Conservation (phyloP, 92 coral and sea anemone species). For the Porites divaricata region DNA sequence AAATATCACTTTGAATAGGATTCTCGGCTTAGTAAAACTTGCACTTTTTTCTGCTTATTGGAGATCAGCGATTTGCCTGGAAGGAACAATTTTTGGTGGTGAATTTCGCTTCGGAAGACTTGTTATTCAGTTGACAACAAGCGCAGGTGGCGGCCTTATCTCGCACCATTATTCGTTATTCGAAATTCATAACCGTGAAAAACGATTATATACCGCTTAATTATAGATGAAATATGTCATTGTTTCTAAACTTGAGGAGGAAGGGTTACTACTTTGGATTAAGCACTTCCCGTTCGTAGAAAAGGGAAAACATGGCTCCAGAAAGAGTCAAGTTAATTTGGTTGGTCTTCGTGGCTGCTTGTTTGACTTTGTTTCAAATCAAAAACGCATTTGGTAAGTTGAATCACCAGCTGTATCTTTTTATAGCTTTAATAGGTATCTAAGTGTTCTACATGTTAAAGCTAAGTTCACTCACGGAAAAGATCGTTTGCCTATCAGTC, state of each 20-base stretch:
- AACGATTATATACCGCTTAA: conserved; percentile 41
- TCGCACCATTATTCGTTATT: conserved; percentile 21
- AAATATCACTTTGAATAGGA: too few species aligned
- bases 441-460: neutral
- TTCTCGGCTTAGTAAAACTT: too few species aligned
- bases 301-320: conserved; percentile 30
- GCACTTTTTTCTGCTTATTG: too few species aligned
- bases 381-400: conserved; percentile 13
- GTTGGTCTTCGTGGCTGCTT: conserved; percentile 7
- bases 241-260: conserved; percentile 42
- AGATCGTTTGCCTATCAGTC: neutral
- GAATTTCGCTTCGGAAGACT: conserved; percentile 19
- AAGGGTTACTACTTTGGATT: conserved; percentile 25
- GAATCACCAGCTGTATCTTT: neutral
- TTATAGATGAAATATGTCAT: conserved; percentile 57
- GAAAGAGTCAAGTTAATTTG: conserved; percentile 10
- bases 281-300: conserved; percentile 23
- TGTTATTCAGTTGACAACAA: conserved; percentile 11
- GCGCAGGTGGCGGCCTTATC: conserved; percentile 14
- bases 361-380: neutral
- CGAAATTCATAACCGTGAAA: conserved; percentile 22
- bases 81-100: neutral
- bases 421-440: neutral
- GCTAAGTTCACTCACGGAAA: neutral
- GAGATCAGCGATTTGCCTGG: neutral